Base-by-base conservation (phyloP, 2,113 vertebrate species). In the Grammomys surdaster region DNA sequence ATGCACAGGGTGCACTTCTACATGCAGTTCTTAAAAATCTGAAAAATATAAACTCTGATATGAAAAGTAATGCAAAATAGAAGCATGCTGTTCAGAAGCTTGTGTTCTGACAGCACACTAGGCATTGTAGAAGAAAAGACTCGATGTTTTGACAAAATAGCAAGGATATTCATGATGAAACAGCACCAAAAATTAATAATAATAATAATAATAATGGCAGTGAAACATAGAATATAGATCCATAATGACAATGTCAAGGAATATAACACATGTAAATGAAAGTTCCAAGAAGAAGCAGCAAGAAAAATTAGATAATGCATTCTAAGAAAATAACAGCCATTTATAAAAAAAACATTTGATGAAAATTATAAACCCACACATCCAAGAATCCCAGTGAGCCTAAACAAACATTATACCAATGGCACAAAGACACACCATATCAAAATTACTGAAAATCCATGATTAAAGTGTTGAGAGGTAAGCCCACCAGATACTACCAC, bases 301-400 rank as follows among this genome's bases (percentile, higher is more conserved):
- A 8, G 33, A 31, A 5, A 85, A 89, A 5, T 60, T 78, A 31
- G 8, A 85, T 89, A 93, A 89, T 76, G 36, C 40, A 85, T 51
- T 84, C 67, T 22, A 89, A 77, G 51, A 84, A 85, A 89, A 85
- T 77, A 85, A 19, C 31, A 26, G 43, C 19, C 43, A 80, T 20
- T 24, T 60, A 58, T 87, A 48, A 33, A 69, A 70, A 70, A 70
- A 3, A 92, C n/a, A 89, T 85, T 77, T 89, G n/a, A 92, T 89
- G 22, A 60, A 77, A 89, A 85, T 40, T 84, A 58, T 67, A 84
- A 89, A 69, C 1, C 7, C 63, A 77, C 16, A 76, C 2, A 43
- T 85, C 40, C 22, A 67, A 51, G 36, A 93, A 54, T 86, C 43
- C 16, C 33, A 86, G 19, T 65, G 26, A 86, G 70, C 14, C 14